Base-by-base conservation (phyloP, 2,797 vertebrate species). In the Chanos chanos region DNA sequence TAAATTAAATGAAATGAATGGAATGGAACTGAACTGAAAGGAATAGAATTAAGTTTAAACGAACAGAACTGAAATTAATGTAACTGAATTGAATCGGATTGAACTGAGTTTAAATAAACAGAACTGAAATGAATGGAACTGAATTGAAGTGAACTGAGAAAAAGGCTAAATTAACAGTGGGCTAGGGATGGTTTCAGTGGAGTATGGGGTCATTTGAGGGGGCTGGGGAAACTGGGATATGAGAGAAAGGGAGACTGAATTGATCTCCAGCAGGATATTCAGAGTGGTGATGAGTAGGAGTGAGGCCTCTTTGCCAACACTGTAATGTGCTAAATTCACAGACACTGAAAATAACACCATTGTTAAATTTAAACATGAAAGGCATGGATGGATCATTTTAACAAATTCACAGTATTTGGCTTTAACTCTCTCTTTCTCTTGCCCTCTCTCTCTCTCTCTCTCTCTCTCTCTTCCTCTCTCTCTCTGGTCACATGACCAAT, bases 401-500 rank as follows among this genome's bases (percentile, higher is more conserved):
- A n/a, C n/a, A n/a, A n/a, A n/a, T 53, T 56, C 57, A 50, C 39
- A 41, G 31, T 44, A 34, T 64, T n/a, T n/a, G 59, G 8, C 7
- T 28, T 34, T 13, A 12, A 44, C 47, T 60, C 5, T 31, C 31
- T 52, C 30, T 56, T 28, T 50, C 31, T 47, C 31, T 12, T 7
- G 16, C 39, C 68, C 56, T 34, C 8, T 15, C 9, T 56, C 33
- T 54, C 13, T 63, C 28, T 9, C 1, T 69, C 25, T 52, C 41
- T 18, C 45, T 19, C 1, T 22, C 2, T 19, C 41, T 12, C 12
- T 30, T 0, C 37, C 4, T 28, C 7, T 45, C 24, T 10, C 37
- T 55, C 2, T 25, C 19, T n/a, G 7, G 25, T 49, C 44, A 49
- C 54, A 28, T 65, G 63, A 65, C 34, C 21, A 13, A 43, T 28